Base-by-base conservation (phyloP, 2,113 vertebrate species). In the Parus major region DNA sequence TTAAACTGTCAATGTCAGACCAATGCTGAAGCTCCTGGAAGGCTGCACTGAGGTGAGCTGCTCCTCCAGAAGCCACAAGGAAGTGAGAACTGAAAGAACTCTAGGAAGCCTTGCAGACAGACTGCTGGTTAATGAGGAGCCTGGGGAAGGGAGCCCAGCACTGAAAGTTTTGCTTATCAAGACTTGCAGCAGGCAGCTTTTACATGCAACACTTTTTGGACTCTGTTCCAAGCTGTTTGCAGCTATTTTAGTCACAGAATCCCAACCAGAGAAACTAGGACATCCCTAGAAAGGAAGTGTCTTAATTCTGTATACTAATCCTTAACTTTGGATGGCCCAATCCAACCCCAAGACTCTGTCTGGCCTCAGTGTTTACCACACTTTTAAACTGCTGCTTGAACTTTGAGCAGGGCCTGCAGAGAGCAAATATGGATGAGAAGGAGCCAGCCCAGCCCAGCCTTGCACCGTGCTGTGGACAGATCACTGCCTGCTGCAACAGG, bases 211-310 rank as follows among this genome's bases (percentile, higher is more conserved):
- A 8, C 47, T 66, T 86, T 71, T 24, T 88, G 91, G 68, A 83
- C 72, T 52, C 47, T 1, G 12, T 59, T 50, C 71, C 19, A 72
- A 94, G 72, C 33, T 22, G 59, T 49, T 15, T 61, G 73, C 65
- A 82, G 69, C 84, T 92, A 70, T 82, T 95, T 95, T 73, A 89
- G 91, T 73, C 49, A 69, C 82, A 91, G 80, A n/a, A 91, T 88
- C 41, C 41, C 50, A 90, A 59, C 13, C n/a, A 93, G 33, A 88
- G 66, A 89, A 95, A 90, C 24, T 39, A 70, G 60, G 93, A 86
- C 77, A 75, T 46, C 78, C 60, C 79, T 73, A 80, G 90, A 94
- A 96, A 96, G 50, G 86, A 96, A 77, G 80, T 14, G 35, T 76
- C 65, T 86, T 57, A 76, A 69, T 72, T 59, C 55, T 28, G 25